Percentiles rank a stretch among this genome's conserved stretches.
Evolutionary conservation across 1,140 invertebrate species (phyloP).

Genomic region (Panulirus ornatus): DNA sequence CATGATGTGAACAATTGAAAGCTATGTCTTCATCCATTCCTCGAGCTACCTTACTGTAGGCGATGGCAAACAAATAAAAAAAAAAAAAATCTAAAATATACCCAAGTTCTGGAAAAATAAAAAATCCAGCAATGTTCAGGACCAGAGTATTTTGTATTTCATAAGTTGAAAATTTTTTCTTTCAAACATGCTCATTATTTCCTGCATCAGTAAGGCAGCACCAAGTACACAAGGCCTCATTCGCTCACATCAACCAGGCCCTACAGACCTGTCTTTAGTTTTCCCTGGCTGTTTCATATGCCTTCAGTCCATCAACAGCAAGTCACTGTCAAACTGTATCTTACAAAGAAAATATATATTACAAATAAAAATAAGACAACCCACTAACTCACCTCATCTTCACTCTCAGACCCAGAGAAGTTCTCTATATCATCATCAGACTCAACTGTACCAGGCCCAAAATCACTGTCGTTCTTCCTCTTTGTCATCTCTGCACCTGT

Average conservation of each 20-base stretch:
- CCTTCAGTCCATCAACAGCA: too few species aligned
- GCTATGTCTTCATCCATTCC: too few species aligned
- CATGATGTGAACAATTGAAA: too few species aligned
- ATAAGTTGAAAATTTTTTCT: too few species aligned
- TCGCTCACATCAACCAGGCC: background rate
- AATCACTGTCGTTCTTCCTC: background rate
- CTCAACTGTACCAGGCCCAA: slow-evolving; percentile 51
- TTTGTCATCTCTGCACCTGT: background rate
- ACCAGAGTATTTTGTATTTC: too few species aligned
- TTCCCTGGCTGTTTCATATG: background rate
- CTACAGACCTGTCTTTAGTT: background rate
- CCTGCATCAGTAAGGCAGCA: background rate
- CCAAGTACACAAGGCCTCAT: background rate
- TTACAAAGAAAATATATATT: background rate
- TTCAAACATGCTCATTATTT: background rate
- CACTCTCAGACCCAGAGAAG: slow-evolving; percentile 31
- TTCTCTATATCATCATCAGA: slow-evolving; percentile 52
- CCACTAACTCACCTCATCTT: slow-evolving; percentile 24
- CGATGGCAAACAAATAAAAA: too few species aligned
- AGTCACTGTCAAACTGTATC: background rate
- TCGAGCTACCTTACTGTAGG: too few species aligned
- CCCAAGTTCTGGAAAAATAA: too few species aligned
- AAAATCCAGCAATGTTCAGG: too few species aligned
- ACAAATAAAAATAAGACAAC: background rate
- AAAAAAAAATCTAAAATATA: too few species aligned